Conservation (phyloP, 2,113 vertebrate genomes). For the Gallinago undulata region DNA sequence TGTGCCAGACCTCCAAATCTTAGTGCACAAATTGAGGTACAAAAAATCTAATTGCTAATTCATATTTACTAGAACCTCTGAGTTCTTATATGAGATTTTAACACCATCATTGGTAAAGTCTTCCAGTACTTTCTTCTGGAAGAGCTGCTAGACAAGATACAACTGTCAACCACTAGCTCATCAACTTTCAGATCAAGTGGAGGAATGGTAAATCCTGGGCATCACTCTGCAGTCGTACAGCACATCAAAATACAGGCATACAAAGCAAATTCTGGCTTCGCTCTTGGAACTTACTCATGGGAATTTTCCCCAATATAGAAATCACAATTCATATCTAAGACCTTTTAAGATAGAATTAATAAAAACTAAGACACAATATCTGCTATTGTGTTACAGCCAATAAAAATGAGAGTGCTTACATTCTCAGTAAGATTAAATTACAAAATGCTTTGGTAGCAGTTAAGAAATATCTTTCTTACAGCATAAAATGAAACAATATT, state of each 20-base stretch:
- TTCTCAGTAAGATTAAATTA: not conserved
- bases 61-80: not conserved
- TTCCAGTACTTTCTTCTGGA: not conserved
- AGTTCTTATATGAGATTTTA: not conserved
- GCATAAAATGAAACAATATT: not conserved
- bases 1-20: not conserved
- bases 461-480: not conserved
- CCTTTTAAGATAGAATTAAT: not conserved
- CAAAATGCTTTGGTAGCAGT: not conserved
- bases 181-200: not conserved
- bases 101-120: not conserved
- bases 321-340: not conserved
- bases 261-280: not conserved
- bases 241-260: not conserved
- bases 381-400: not conserved
- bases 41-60: not conserved
- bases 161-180: not conserved
- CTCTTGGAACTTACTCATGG: not conserved
- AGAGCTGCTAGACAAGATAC: not conserved
- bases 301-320: not conserved
- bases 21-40: not conserved
- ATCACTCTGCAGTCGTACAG: not conserved
- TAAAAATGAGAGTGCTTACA: not conserved
- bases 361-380: not conserved
- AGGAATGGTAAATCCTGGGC: not conserved